Conservation (phyloP, 2,113 vertebrate species). For the Tichodroma muraria region DNA sequence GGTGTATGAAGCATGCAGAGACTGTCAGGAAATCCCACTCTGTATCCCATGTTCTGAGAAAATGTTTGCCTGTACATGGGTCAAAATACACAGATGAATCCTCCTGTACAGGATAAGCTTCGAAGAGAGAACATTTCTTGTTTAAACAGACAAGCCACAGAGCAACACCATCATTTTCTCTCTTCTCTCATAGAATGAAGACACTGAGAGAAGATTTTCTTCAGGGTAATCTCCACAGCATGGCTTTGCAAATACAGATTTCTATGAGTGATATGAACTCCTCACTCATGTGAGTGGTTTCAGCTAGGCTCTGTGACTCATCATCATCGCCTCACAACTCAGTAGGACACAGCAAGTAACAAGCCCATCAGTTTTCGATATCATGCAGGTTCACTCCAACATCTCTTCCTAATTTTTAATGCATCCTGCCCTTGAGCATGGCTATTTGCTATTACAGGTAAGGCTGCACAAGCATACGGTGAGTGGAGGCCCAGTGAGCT, state of each 20-base stretch:
- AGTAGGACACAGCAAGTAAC: background rate
- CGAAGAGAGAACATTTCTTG: background rate
- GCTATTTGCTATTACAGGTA: slow-evolving; percentile 7
- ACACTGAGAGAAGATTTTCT: background rate
- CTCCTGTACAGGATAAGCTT: background rate
- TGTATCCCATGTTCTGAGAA: background rate
- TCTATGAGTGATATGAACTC: background rate
- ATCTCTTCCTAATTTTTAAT: slow-evolving; percentile 11
- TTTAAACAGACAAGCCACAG: background rate
- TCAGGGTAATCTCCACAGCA: background rate
- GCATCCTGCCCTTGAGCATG: background rate
- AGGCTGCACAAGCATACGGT: background rate
- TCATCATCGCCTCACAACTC: background rate
- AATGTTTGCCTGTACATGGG: background rate
- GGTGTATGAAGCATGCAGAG: background rate
- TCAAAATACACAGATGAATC: background rate
- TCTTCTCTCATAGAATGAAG: background rate
- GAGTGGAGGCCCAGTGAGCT: slow-evolving; percentile 25
- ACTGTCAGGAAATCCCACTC: background rate
- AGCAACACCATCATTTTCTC: background rate
- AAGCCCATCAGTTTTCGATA: background rate
- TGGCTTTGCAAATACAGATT: background rate
- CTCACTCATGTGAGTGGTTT: background rate
- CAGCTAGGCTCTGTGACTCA: background rate
- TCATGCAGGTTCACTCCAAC: background rate